These are phyloP conservation scores for Anguilla pacifica DNA, from an alignment of 2,797 vertebrate genomes.

Conservation along the genomic window DNA sequence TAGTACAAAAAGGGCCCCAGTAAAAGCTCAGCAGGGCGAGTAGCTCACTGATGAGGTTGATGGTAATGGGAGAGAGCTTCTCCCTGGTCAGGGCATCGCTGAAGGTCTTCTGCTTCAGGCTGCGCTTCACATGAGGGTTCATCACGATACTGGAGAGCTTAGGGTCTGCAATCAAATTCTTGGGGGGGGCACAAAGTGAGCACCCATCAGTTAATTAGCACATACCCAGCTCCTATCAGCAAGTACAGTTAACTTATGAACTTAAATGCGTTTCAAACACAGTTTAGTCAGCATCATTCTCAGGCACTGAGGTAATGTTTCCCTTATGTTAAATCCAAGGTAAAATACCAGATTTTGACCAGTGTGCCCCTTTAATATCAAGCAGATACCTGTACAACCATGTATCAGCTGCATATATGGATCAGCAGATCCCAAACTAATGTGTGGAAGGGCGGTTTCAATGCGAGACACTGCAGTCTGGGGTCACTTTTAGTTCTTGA, in stretches of 20 bases:
- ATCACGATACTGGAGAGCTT: constrained; percentile 77
- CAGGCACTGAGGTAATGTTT: background rate
- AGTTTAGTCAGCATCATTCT: background rate
- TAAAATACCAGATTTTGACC: background rate
- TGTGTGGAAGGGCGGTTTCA: no score
- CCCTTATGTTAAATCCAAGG: background rate
- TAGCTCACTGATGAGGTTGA: constrained; percentile 93
- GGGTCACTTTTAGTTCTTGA: no score
- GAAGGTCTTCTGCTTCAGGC: constrained; percentile 82
- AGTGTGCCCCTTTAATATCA: background rate
- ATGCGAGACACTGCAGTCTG: background rate
- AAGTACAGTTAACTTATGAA: background rate
- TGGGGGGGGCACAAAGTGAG: constrained; percentile 7
- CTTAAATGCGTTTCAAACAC: background rate
- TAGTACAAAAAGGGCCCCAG: background rate
- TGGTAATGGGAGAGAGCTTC: constrained; percentile 80
- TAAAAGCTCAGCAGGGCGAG: background rate
- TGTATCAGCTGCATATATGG: no score
- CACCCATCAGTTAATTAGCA: background rate
- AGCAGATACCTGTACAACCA: background rate
- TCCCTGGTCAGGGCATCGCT: constrained; percentile 76
- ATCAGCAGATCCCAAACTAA: background rate
- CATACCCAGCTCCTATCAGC: background rate
- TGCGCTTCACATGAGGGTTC: constrained; percentile 87
- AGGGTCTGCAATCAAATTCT: constrained; percentile 87